Conservation (phyloP, 2,888 invertebrate species). For the Scrobipalpa costella region DNA sequence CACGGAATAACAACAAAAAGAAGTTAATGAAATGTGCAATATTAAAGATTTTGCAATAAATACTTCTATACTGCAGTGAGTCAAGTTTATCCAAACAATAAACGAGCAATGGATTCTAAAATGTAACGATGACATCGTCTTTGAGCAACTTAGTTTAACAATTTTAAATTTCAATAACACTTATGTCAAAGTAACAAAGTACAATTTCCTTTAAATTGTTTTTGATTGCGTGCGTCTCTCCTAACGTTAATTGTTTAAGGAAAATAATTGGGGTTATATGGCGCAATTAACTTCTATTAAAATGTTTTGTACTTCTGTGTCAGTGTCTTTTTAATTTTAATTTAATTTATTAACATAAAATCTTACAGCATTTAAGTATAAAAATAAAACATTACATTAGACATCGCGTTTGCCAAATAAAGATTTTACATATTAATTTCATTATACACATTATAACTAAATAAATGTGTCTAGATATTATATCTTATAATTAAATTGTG, state of each 20-base stretch:
- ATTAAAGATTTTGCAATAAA: too few species aligned
- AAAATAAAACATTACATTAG: too few species aligned
- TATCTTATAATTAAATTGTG: too few species aligned
- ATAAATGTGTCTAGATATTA: too few species aligned
- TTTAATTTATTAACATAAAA: too few species aligned
- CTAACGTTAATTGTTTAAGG: constrained; percentile 17
- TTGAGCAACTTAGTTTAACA: background rate
- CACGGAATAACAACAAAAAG: too few species aligned
- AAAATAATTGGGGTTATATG: constrained; percentile 14
- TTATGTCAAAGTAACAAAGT: background rate
- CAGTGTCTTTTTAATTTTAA: background rate
- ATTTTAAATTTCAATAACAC: constrained; percentile 5
- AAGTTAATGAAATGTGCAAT: too few species aligned
- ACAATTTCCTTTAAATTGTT: background rate
- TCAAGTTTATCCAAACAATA: background rate
- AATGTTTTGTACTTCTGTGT: constrained; percentile 5
- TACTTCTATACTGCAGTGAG: too few species aligned
- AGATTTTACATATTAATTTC: too few species aligned
- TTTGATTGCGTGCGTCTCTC: constrained; percentile 4
- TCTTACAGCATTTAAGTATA: too few species aligned
- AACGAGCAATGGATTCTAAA: background rate
- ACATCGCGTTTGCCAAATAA: too few species aligned
- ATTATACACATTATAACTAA: too few species aligned
- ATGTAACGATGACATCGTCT: background rate
- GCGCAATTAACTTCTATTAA: background rate